These are phyloP conservation scores for Pseudorhiza aurosa DNA, from an alignment of 30 jellyfish, hydroid and myxozoan species.

Conservation along the genomic window DNA sequence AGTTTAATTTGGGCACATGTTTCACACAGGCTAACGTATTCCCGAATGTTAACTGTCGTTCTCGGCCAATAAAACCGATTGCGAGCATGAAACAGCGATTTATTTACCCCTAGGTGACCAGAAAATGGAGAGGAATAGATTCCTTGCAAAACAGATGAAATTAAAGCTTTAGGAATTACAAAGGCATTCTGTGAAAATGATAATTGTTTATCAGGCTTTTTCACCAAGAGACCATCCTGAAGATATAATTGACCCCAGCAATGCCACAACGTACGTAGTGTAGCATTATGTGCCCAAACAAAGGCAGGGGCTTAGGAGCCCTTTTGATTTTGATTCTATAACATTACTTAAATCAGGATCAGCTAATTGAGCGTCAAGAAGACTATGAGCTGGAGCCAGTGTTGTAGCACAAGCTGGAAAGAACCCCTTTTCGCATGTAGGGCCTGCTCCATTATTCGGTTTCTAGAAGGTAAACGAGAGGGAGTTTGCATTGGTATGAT, in stretches of 20 bases:
- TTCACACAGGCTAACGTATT: not conserved
- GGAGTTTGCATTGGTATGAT: slow-evolving; percentile 61
- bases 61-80: slow-evolving; percentile 26
- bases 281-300: slow-evolving; percentile 43
- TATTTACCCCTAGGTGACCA: slow-evolving; percentile 9
- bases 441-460: too few relatives aligned
- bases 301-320: slow-evolving; percentile 13
- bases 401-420: slow-evolving; percentile 15
- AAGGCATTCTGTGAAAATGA: slow-evolving; percentile 4
- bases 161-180: slow-evolving; percentile 23
- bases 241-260: slow-evolving; percentile 34
- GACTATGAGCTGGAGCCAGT: slow-evolving; percentile 8
- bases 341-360: slow-evolving; percentile 1
- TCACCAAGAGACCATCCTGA: slow-evolving; percentile 36
- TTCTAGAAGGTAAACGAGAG: slow-evolving; percentile 50
- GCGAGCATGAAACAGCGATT: not conserved
- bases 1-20: slow-evolving; percentile 19
- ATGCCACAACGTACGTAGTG: slow-evolving; percentile 35
- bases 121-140: slow-evolving; percentile 21
- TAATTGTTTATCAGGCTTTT: not conserved
- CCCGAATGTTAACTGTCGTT: slow-evolving; percentile 7
- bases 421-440: not conserved
- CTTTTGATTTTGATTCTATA: slow-evolving; percentile 1
- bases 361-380: slow-evolving; percentile 1
- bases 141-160: slow-evolving; percentile 19